These are phyloP conservation scores for Jacana jacana DNA, from an alignment of 2,113 vertebrate genomes.

Conservation along the genomic window DNA sequence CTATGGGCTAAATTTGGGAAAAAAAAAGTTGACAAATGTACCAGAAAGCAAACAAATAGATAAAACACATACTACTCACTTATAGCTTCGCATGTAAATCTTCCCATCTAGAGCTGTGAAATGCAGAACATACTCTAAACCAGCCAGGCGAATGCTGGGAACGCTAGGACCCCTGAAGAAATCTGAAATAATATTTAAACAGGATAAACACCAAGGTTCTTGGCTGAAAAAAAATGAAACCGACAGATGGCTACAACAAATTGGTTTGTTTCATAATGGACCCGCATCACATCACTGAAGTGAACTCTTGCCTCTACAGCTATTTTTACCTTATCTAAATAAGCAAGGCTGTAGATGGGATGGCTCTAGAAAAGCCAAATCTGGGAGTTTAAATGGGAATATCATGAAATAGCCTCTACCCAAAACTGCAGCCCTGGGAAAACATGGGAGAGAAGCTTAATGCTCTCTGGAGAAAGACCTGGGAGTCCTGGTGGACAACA, in stretches of 20 bases:
- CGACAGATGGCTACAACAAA: not conserved
- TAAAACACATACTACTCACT: conserved; percentile 72
- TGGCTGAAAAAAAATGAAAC: not conserved
- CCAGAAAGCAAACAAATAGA: not conserved
- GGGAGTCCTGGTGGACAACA: too few relatives aligned
- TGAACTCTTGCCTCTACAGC: not conserved
- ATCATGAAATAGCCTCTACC: rapidly evolving
- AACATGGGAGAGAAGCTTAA: not conserved
- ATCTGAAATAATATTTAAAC: conserved; percentile 75
- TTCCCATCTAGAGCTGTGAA: conserved; percentile 91
- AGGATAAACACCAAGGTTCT: not conserved
- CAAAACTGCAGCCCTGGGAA: not conserved
- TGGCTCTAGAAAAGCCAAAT: not conserved
- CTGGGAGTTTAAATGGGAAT: not conserved
- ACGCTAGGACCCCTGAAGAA: conserved; percentile 93
- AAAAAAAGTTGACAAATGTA: not conserved
- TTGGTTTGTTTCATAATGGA: not conserved
- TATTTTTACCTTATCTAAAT: not conserved
- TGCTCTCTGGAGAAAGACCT: too few relatives aligned
- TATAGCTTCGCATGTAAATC: conserved; percentile 94
- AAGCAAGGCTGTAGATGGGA: not conserved
- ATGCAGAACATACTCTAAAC: conserved; percentile 90
- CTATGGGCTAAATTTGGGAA: not conserved
- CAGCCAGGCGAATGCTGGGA: conserved; percentile 87
- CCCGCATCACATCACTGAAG: not conserved